Evolutionary conservation across 1,140 invertebrate species (phyloP).

Genomic region (Lethrus apterus): DNA sequence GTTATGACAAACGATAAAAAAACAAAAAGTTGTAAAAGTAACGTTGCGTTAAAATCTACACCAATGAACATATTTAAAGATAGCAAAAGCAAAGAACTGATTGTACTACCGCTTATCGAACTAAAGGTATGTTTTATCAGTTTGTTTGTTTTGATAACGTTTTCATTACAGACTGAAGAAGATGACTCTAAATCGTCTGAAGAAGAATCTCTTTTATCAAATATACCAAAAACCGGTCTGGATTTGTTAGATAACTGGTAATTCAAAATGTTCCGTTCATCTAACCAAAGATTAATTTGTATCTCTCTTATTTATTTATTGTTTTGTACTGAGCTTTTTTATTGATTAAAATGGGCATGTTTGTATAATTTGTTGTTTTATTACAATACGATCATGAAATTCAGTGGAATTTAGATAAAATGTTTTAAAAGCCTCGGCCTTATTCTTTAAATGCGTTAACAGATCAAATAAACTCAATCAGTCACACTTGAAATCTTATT

Average conservation of each 20-base stretch:
- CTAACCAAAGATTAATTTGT: conserved; percentile 6
- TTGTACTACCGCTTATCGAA: conserved; percentile 14
- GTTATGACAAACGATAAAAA: conserved; percentile 31
- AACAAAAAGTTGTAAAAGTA: conserved; percentile 1
- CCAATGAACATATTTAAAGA: conserved; percentile 32
- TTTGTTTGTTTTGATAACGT: neutral
- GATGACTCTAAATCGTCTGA: conserved; percentile 31
- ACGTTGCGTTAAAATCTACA: neutral
- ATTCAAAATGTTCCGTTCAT: conserved; percentile 10
- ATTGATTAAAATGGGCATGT: neutral
- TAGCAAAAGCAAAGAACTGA: conserved; percentile 32
- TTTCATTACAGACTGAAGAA: conserved; percentile 34
- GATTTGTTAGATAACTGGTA: conserved; percentile 70
- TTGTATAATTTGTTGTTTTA: conserved; percentile 3
- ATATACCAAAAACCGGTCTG: conserved; percentile 60
- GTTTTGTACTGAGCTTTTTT: conserved; percentile 1
- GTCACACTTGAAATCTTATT: no score
- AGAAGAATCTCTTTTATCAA: conserved; percentile 11
- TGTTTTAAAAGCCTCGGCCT: neutral
- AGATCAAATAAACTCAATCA: no score
- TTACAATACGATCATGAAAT: neutral
- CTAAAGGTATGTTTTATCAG: conserved; percentile 26
- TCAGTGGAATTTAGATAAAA: neutral
- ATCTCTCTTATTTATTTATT: conserved; percentile 8
- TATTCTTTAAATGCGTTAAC: neutral